A percentile compares a stretch with the other conserved stretches of the same genome.
Evolutionary conservation across 2,113 vertebrate species (phyloP).

Genomic region (Glaucomys volans): DNA sequence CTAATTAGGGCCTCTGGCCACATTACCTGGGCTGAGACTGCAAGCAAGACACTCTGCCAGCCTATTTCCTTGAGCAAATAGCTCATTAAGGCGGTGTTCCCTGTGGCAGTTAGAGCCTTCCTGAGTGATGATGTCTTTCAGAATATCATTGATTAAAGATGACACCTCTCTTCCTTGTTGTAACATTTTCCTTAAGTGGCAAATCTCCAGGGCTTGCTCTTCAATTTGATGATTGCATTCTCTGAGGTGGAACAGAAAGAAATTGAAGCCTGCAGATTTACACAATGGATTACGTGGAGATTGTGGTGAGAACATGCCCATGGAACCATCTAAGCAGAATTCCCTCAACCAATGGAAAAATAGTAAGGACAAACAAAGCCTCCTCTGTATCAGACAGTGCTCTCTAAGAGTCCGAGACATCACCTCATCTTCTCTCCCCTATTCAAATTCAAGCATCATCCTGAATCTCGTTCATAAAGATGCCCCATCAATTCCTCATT

Average conservation of each 20-base stretch:
- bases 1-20: not conserved
- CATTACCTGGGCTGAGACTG: not conserved
- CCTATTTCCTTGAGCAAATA: too few species aligned
- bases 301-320: not conserved
- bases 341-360: too few species aligned
- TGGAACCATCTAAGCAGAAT: not conserved
- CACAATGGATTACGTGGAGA: not conserved
- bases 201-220: not conserved
- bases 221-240: not conserved
- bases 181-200: not conserved
- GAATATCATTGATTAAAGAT: not conserved
- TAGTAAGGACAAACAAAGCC: not conserved
- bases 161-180: not conserved
- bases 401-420: too few species aligned
- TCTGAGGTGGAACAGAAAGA: not conserved
- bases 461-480: not conserved
- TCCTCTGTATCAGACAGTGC: not conserved
- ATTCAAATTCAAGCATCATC: too few species aligned
- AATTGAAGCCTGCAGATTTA: conserved; percentile 76
- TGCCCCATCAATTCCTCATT: not conserved
- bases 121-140: not conserved
- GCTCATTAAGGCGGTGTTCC: too few species aligned
- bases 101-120: not conserved
- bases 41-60: too few species aligned
- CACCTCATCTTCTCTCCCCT: too few species aligned